Base-by-base conservation (phyloP, 2,113 vertebrate genomes). In the Oreochromis tanganicae region DNA sequence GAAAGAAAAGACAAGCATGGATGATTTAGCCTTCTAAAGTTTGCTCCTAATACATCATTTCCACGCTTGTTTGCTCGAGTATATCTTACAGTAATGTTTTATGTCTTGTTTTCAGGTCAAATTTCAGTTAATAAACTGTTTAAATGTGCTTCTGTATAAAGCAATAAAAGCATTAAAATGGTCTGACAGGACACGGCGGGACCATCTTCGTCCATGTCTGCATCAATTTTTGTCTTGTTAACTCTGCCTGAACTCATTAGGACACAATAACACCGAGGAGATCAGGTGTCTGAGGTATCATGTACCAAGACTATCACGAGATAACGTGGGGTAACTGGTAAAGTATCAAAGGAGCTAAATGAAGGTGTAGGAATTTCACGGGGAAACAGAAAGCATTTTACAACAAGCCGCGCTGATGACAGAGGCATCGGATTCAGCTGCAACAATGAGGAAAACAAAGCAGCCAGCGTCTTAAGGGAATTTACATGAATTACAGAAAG, bases 401-500 rank as follows among this genome's bases (percentile, higher is more conserved):
- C 54, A 54, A 43, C n/a, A 19, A 78, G 75, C 24, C 16, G 3
- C 27, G 21, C 2, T 57, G 86, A 90, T 89, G 87, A 89, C 36
- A 85, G 78, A 24, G 83, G 84, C 84, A 32, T 88, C 83, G 16
- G 88, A 90, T 79, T 79, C 43, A 68, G 80, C 48, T 46, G 71
- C n/a, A 4, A 89, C 87, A 89, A 88, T 43, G 84, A 86, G 24
- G 59, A 90, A 94, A 93, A 95, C 94, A 96, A 95, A 92, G 87
- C 50, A 1, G 41, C 36, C 3, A 6, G 16, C 38, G 55, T 94
- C 90, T 94, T 94, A 88, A 92, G 87, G 92, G 94, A 96, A 94
- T 95, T 96, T 96, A 96, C 93, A 95, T 94, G 94, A 96, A 95
- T 96, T 96, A 96, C 93, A 93, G 93, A 82, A 90, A 88, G 92